Base-by-base conservation (phyloP, 2,113 vertebrate genomes). In the Scortum barcoo region DNA sequence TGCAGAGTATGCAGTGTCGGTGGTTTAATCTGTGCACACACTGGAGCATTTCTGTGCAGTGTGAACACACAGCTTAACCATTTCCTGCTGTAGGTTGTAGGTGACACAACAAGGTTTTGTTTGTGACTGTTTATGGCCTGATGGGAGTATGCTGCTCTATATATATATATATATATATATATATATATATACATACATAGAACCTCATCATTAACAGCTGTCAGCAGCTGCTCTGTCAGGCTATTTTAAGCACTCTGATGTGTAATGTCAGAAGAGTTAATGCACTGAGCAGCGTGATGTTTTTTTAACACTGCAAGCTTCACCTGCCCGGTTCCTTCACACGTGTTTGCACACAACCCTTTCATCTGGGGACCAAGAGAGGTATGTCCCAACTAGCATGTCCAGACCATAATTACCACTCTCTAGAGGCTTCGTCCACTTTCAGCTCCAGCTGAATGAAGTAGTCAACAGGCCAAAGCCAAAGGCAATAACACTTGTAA, bases 241-340 rank as follows among this genome's bases (percentile, higher is more conserved):
- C 91, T 95, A 93, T 94, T 95, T 94, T 88, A 81, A 87, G 78
- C 72, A 10, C 81, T 70, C 58, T 51, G 86, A 93, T 91, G 85
- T 93, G 92, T 92, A 89, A 94, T 90, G 79, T 93, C 85, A 87
- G 93, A 88, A 67, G 86, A 76, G 72, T 66, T 53, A 78, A 81
- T 75, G 57, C 81, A 48, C 54, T 46, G 77, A 12, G 75, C 83
- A 85, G 85, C 74, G 42, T 85, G 90, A 91, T 87, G 84, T 92
- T 92, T 94, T 94, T 87, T 70, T 83, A 58, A 71, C 77, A 72
- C 82, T 50, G 30, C 71, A 30, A 26, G 69, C 33, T 58, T 91
- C 93, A 90, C 90, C 86, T 94, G 92, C 88, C 92, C 60, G 24
- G 53, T 80, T 89, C 88, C 92, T 68, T 90, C 84, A 83, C 83